Conservation (phyloP, 2,797 vertebrate genomes). For the Balearica regulorum region DNA sequence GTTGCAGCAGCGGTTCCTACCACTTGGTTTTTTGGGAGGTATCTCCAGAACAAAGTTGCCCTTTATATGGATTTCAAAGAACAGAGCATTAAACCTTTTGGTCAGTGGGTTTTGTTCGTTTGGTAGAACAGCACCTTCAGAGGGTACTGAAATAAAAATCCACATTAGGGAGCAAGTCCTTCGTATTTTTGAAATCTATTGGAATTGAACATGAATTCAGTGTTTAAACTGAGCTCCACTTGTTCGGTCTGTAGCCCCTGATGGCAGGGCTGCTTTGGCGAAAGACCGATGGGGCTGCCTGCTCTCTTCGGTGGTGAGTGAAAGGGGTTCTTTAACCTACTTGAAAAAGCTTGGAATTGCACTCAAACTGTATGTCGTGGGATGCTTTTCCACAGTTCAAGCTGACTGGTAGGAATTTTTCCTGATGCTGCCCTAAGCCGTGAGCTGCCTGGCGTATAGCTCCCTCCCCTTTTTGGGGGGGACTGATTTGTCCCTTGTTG, state of each 20-base stretch:
- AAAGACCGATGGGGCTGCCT: background rate
- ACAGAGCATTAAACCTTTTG: background rate
- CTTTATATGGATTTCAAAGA: background rate
- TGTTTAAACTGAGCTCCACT: background rate
- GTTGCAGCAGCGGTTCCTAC: background rate
- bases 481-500: background rate
- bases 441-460: background rate
- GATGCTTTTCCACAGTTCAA: background rate
- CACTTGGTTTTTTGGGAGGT: background rate
- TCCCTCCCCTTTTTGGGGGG: background rate
- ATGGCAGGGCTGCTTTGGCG: background rate
- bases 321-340: background rate
- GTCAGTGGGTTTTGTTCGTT: background rate
- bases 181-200: background rate
- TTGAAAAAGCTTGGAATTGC: background rate
- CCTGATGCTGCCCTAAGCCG: background rate
- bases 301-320: background rate
- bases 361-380: background rate
- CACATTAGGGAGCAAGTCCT: background rate
- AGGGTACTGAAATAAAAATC: background rate
- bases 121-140: background rate
- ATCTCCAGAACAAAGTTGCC: background rate
- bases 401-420: background rate
- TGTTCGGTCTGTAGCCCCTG: accelerated
- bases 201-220: background rate